phyloP scores from a whole-genome alignment of 37 sponge, comb jelly and placozoan species.

The Eunapius fragilis region DNA sequence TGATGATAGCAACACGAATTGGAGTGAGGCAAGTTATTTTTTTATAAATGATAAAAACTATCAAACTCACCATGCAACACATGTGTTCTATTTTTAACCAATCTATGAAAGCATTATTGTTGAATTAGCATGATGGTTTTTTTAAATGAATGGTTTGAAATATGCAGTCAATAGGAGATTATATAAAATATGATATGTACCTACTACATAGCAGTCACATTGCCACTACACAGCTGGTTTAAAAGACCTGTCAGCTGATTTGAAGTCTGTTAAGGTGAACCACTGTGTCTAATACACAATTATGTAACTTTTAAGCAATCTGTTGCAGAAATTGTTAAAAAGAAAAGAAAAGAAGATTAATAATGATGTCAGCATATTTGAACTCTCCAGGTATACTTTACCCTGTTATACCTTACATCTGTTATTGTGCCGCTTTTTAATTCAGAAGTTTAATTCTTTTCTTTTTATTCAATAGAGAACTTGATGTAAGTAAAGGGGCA shows the following conservation, averaged over 20 bases:
- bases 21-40: not conserved
- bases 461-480: not conserved
- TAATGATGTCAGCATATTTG: not conserved
- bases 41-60: not conserved
- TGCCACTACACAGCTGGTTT: not conserved
- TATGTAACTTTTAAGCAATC: not conserved
- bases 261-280: not conserved
- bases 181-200: not conserved
- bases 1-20: not conserved
- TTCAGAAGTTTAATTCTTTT: too few relatives aligned
- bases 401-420: too few relatives aligned
- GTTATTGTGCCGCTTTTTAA: too few relatives aligned
- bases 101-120: too few relatives aligned
- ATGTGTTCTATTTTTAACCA: too few relatives aligned
- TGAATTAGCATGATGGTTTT: too few relatives aligned
- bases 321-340: not conserved
- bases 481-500: not conserved
- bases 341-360: constrained; percentile 11
- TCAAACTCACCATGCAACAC: not conserved
- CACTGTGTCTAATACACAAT: not conserved
- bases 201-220: not conserved
- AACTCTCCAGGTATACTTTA: not conserved
- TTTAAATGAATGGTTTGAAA: too few relatives aligned
- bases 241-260: not conserved
- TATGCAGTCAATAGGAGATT: too few relatives aligned